A percentile compares a stretch with the other conserved stretches of the same genome.
These are phyloP conservation scores for Coptotermes formosanus DNA, from an alignment of 1,140 invertebrate species.

Conservation along the genomic window DNA sequence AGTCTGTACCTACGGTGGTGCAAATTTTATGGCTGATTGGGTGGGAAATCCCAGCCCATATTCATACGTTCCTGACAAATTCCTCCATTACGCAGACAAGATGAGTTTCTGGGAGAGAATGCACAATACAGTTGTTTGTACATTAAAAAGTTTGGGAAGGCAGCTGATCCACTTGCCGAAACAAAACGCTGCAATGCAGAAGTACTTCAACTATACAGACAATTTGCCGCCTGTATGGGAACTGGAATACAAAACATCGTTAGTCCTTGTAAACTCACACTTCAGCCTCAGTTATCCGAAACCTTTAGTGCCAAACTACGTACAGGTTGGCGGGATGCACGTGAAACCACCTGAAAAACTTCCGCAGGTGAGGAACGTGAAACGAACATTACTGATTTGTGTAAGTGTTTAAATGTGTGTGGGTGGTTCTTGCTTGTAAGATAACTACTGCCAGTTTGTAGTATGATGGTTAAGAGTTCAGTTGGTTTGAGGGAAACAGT, in stretches of 20 bases:
- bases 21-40: conserved; percentile 44
- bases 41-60: conserved; percentile 44
- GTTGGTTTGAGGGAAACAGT: too few relatives aligned
- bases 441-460: background rate
- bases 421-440: background rate
- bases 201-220: conserved; percentile 30
- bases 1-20: conserved; percentile 38
- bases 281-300: conserved; percentile 47
- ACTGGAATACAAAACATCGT: conserved; percentile 41
- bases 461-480: too few relatives aligned
- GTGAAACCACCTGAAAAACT: conserved; percentile 45
- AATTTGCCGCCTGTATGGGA: conserved; percentile 39
- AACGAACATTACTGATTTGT: background rate
- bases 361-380: conserved; percentile 40
- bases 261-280: conserved; percentile 53
- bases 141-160: background rate
- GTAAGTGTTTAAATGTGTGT: background rate
- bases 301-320: conserved; percentile 53
- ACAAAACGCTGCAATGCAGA: conserved; percentile 36
- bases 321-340: conserved; percentile 60
- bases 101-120: conserved; percentile 43
- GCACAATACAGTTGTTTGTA: background rate
- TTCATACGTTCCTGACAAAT: conserved; percentile 46
- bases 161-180: conserved; percentile 24
- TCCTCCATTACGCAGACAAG: conserved; percentile 42